phyloP scores from a whole-genome alignment of 2,888 invertebrate genomes.

The Pachycephus smyrnensis region DNA sequence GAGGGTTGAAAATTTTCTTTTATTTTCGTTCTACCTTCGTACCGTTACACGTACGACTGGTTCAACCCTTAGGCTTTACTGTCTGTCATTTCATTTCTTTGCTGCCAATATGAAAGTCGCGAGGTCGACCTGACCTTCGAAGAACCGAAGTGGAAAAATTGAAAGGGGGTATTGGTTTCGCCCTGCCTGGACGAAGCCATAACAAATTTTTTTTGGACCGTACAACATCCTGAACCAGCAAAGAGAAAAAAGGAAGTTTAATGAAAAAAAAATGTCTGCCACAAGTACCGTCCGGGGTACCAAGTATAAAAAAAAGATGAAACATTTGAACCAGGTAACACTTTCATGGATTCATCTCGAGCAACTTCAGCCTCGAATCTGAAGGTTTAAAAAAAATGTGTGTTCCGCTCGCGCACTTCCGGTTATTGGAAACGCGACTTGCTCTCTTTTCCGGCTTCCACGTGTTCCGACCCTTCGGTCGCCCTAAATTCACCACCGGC shows the following conservation, averaged over 20 bases:
- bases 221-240: not conserved
- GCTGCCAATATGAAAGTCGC: too few relatives aligned
- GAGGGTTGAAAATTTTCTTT: too few relatives aligned
- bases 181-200: conserved; percentile 11
- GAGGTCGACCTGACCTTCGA: too few relatives aligned
- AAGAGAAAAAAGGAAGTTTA: not conserved
- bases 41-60: too few relatives aligned
- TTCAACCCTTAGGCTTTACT: too few relatives aligned
- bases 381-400: not conserved
- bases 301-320: not conserved
- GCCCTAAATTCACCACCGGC: not conserved
- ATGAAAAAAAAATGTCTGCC: too few relatives aligned
- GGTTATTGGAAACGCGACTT: not conserved
- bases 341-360: not conserved
- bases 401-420: not conserved
- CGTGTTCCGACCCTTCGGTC: not conserved
- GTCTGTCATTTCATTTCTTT: too few relatives aligned
- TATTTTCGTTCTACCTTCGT: too few relatives aligned
- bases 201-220: too few relatives aligned
- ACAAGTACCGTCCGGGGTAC: not conserved
- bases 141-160: conserved; percentile 47
- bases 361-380: not conserved
- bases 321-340: not conserved
- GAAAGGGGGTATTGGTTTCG: conserved; percentile 46
- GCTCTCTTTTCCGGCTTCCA: not conserved